These are phyloP conservation scores for Caenorhabditis sp. DNA, from an alignment of 2,888 invertebrate genomes.

Conservation along the genomic window DNA sequence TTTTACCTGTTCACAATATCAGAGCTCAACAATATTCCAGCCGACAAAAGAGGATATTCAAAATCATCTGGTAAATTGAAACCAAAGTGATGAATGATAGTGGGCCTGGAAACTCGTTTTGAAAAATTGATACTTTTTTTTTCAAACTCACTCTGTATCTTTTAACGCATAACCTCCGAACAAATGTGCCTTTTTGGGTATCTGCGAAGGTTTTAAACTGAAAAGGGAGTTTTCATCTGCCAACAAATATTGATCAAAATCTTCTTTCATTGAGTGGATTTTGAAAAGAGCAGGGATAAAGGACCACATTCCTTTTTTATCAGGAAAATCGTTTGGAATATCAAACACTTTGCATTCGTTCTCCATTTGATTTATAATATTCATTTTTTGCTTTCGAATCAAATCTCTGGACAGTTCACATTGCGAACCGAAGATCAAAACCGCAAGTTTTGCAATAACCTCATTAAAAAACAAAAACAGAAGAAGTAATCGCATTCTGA, in stretches of 20 bases:
- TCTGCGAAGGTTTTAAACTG: constrained; percentile 4
- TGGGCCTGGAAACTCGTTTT: constrained; percentile 76
- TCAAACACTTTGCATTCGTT: constrained; percentile 14
- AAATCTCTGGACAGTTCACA: neutral
- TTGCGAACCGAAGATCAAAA: neutral
- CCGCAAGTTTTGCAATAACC: neutral
- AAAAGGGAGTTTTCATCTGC: constrained; percentile 21
- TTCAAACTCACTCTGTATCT: constrained; percentile 73
- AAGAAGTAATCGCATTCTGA: neutral
- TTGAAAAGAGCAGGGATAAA: constrained; percentile 20
- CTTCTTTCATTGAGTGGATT: neutral
- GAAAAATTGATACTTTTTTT: neutral
- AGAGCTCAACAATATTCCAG: constrained; percentile 12
- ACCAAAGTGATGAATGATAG: constrained; percentile 88
- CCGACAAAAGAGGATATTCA: constrained; percentile 23
- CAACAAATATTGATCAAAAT: constrained; percentile 21
- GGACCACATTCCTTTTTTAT: constrained; percentile 29
- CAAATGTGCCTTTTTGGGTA: neutral
- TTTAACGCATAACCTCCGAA: constrained; percentile 50
- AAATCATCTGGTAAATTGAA: constrained; percentile 73
- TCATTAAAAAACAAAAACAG: neutral
- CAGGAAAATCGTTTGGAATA: constrained; percentile 14
- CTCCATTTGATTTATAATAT: neutral
- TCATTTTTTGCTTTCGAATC: neutral
- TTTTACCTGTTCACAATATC: neutral